Conservation (phyloP, 2,888 invertebrate genomes). For the Nasonovia ribisnigri region DNA sequence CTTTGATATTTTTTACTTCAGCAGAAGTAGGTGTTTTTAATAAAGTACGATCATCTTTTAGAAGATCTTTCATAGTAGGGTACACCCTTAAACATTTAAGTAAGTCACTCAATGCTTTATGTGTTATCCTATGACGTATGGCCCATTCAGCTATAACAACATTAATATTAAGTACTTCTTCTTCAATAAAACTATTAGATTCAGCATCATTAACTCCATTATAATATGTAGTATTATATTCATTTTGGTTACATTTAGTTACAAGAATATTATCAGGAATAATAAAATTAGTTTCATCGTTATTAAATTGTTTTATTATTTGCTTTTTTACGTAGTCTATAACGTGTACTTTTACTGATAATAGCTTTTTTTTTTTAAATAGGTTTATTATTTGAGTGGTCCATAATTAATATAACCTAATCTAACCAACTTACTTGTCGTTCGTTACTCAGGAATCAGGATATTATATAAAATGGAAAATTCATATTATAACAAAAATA, state of each 20-base stretch:
- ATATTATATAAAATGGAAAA: background rate
- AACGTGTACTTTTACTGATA: background rate
- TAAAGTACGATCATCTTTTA: background rate
- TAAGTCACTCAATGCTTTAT: conserved; percentile 3
- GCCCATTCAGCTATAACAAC: background rate
- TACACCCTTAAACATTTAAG: conserved; percentile 6
- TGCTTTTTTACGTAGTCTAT: background rate
- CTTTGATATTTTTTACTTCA: background rate
- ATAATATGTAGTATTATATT: background rate
- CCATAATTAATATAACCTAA: background rate
- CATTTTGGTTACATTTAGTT: background rate
- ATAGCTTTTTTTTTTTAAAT: background rate
- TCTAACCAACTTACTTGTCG: too few relatives aligned
- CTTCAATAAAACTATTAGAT: background rate
- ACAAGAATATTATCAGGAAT: background rate
- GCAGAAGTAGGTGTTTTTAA: background rate
- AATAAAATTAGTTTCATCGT: background rate
- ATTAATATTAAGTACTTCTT: background rate
- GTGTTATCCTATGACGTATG: background rate
- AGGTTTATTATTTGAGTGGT: background rate
- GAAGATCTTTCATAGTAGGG: background rate
- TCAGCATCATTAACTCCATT: background rate
- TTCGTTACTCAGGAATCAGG: background rate
- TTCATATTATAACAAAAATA: too few relatives aligned
- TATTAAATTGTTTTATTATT: background rate